Evolutionary conservation across 1,140 invertebrate species (phyloP).

Genomic region (Pararge aegeria): DNA sequence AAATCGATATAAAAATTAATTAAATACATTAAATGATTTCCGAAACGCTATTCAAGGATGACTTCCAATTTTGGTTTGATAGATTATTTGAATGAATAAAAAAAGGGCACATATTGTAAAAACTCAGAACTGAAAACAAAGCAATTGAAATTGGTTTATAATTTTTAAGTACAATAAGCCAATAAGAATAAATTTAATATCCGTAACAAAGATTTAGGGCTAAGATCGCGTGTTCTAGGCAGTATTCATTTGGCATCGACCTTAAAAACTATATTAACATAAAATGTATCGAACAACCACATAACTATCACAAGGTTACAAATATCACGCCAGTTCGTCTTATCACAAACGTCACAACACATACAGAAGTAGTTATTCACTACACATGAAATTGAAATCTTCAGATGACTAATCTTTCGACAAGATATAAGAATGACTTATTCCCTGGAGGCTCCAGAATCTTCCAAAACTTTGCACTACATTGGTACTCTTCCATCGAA

Average conservation of each 20-base stretch:
- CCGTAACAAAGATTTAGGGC: constrained; percentile 27
- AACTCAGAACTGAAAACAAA: not conserved
- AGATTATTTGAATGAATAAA: no score
- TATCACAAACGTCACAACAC: constrained; percentile 12
- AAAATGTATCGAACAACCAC: constrained; percentile 38
- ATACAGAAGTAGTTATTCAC: constrained; percentile 3
- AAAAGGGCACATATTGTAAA: not conserved
- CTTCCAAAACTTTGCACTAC: not conserved
- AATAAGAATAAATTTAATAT: constrained; percentile 27
- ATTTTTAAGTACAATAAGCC: constrained; percentile 25
- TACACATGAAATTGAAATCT: constrained; percentile 1
- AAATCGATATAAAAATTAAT: no score
- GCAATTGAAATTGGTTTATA: not conserved
- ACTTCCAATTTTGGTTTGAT: no score
- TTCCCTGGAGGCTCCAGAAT: not conserved
- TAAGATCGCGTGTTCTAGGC: constrained; percentile 74
- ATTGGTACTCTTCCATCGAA: no score
- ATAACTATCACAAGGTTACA: constrained; percentile 63
- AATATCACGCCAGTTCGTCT: constrained; percentile 42
- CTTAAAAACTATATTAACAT: constrained; percentile 45
- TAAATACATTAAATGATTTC: no score
- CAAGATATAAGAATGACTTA: not conserved
- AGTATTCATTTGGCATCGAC: constrained; percentile 48
- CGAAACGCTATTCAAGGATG: no score
- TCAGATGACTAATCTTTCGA: not conserved